Evolutionary conservation across 2,888 invertebrate species (phyloP).

Genomic region (Atethmia centrago): DNA sequence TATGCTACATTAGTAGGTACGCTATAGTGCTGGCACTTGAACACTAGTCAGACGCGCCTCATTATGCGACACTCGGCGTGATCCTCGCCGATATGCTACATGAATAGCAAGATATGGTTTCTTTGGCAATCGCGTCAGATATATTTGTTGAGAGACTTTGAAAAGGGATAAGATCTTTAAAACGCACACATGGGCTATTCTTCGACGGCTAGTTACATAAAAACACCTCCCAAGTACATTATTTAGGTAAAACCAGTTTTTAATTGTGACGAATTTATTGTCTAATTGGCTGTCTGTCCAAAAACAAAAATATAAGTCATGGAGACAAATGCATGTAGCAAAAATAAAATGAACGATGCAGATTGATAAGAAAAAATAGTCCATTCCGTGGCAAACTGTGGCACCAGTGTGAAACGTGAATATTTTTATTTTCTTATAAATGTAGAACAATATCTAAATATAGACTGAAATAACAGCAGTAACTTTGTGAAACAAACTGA

Average conservation of each 20-base stretch:
- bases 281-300: neutral
- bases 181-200: neutral
- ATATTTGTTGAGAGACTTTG: too few species aligned
- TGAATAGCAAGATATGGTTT: conserved; percentile 34
- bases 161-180: neutral
- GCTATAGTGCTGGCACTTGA: conserved; percentile 28
- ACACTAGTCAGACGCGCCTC: conserved; percentile 52
- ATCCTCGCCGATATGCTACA: conserved; percentile 36
- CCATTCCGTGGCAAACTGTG: neutral
- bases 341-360: neutral
- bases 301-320: neutral
- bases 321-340: too few species aligned
- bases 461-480: neutral
- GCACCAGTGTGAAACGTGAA: neutral
- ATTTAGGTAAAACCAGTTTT: neutral
- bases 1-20: conserved; percentile 15
- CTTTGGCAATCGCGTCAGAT: neutral
- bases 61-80: conserved; percentile 52
- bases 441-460: neutral
- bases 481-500: conserved; percentile 21
- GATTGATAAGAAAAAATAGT: neutral
- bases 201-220: neutral
- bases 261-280: neutral
- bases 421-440: neutral
- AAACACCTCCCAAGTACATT: neutral